A percentile compares a stretch with the other conserved stretches of the same genome.
These are phyloP conservation scores for Hypolimnas misippus DNA, from an alignment of 2,888 invertebrate species.

Conservation along the genomic window DNA sequence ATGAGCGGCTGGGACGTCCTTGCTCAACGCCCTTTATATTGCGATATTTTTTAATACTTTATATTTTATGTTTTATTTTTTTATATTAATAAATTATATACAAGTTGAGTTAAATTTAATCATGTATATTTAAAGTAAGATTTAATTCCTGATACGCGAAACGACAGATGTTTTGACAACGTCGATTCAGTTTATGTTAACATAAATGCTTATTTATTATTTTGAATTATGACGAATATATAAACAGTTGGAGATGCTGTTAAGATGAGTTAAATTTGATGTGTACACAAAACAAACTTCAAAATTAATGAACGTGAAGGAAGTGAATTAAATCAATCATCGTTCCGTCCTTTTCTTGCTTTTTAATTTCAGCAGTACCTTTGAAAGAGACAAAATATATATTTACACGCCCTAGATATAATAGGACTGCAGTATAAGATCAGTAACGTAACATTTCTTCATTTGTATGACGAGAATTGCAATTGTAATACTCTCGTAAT, in stretches of 20 bases:
- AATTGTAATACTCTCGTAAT: no score
- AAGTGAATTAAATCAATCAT: not conserved
- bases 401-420: not conserved
- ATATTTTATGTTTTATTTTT: not conserved
- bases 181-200: not conserved
- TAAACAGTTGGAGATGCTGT: constrained; percentile 1
- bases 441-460: not conserved
- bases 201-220: not conserved
- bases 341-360: not conserved
- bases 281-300: not conserved
- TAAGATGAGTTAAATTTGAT: constrained; percentile 17
- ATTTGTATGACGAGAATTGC: no score
- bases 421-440: not conserved
- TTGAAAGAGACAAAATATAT: not conserved
- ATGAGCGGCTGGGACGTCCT: constrained; percentile 49
- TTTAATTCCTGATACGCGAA: not conserved
- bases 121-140: not conserved
- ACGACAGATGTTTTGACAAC: not conserved
- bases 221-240: not conserved
- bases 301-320: not conserved
- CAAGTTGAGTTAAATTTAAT: not conserved
- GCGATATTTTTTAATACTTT: constrained; percentile 9
- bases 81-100: not conserved
- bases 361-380: not conserved
- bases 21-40: constrained; percentile 37